Conservation (phyloP, 53 echinoderm and acorn worm genomes). For the Glandiceps talaboti region DNA sequence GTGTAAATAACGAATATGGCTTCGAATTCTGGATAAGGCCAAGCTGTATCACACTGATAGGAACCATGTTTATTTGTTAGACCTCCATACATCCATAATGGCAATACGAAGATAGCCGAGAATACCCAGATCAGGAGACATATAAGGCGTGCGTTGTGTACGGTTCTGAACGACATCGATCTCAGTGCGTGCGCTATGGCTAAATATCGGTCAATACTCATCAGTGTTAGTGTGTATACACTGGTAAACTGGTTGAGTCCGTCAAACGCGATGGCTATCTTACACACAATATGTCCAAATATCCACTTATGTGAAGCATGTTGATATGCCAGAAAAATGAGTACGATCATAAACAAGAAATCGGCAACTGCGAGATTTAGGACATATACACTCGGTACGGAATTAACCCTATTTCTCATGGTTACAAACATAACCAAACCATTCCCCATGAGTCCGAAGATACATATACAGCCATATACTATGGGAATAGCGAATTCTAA, state of each 20-base stretch:
- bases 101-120: constrained; percentile 51
- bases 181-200: constrained; percentile 81
- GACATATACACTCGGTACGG: constrained; percentile 61
- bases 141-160: constrained; percentile 63
- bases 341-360: constrained; percentile 83
- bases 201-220: constrained; percentile 88
- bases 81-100: constrained; percentile 70
- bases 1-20: constrained; percentile 61
- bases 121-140: constrained; percentile 41
- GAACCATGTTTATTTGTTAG: not conserved
- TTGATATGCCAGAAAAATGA: constrained; percentile 71
- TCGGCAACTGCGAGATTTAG: constrained; percentile 79
- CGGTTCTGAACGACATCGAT: constrained; percentile 86
- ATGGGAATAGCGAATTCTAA: not conserved
- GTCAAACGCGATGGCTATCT: constrained; percentile 61
- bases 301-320: constrained; percentile 43
- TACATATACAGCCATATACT: not conserved
- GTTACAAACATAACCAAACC: not conserved
- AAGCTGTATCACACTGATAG: not conserved
- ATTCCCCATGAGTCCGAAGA: not conserved
- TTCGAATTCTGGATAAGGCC: constrained; percentile 1
- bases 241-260: constrained; percentile 87
- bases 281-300: constrained; percentile 65
- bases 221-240: constrained; percentile 64
- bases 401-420: not conserved